Percentiles rank a stretch among this genome's conserved stretches.
These are phyloP conservation scores for Lathamus discolor DNA, from an alignment of 2,113 vertebrate species.

Conservation along the genomic window DNA sequence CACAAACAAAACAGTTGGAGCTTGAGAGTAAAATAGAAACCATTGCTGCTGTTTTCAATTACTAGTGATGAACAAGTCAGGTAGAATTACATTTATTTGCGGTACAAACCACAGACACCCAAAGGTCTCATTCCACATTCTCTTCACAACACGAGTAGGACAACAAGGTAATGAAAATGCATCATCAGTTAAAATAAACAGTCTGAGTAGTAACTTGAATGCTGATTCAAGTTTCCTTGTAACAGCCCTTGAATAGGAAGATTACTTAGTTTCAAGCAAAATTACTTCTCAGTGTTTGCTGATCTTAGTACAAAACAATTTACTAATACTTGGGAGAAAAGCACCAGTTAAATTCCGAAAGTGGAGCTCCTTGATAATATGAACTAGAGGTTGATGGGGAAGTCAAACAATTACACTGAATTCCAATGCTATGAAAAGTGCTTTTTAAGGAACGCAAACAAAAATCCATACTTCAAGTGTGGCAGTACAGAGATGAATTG, in stretches of 20 bases:
- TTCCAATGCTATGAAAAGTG: background rate
- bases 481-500: fast-evolving
- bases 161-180: background rate
- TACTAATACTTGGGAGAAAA: background rate
- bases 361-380: background rate
- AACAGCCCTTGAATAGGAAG: background rate
- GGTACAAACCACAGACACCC: background rate
- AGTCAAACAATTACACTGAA: background rate
- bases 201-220: background rate
- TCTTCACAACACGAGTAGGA: background rate
- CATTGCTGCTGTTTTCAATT: background rate
- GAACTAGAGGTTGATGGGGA: background rate
- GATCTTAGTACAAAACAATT: background rate
- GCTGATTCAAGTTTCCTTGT: background rate
- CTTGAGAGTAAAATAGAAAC: background rate
- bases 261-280: background rate
- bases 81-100: background rate
- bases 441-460: background rate
- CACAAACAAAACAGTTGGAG: background rate
- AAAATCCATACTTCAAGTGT: background rate
- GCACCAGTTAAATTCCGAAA: background rate
- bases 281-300: background rate
- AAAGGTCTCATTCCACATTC: background rate
- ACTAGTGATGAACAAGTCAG: background rate
- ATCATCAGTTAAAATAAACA: background rate